Evolutionary conservation across 1,140 invertebrate species (phyloP), one percentile per base, ranked within the genome.

Genomic region (Drosophila persimilis): DNA sequence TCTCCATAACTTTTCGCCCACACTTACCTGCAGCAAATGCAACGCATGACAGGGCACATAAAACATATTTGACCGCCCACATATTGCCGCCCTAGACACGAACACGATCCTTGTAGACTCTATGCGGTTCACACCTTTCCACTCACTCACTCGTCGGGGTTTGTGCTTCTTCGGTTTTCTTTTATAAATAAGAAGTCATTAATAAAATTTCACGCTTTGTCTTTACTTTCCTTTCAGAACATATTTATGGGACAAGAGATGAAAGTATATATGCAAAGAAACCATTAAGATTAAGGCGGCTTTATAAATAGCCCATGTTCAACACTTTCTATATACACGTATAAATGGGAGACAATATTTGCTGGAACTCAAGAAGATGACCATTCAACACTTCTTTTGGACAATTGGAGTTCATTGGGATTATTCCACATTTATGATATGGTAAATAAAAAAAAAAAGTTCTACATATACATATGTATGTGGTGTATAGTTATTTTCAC

Each of bases 101-200:
- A 52, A 60, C 50, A 43, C 45, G 26, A 53, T 69, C 65, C 63
- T 56, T 48, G n/a, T 57, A 55, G 65, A 48, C 29, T 62, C 17
- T 0, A 17, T 20, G 20, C 24, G 24, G 31, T 58, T 57, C 48
- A 67, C 80, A 85, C 80, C 81, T 77, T 77, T 62, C 47, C 61
- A 73, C 62, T 55, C 35, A 35, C 44, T 67, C 63, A 67, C 77
- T 6, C 29, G 29, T 76, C 48, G 22, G n/a, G 44, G 35, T 67
- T 57, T 48, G 24, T 20, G 48, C 39, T 70, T 75, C 52, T 73
- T 54, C 43, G 44, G 54, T 63, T 52, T 0, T 29, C 57, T 77
- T 83, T 81, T 81, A 83, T 78, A 85, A 84, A 84, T 80, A 73
- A 69, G 77, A 85, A 77, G 59, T 50, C 80, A 84, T 85, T 84